Conservation (phyloP, 1,140 invertebrate species). For the Stegodyphus dumicola region DNA sequence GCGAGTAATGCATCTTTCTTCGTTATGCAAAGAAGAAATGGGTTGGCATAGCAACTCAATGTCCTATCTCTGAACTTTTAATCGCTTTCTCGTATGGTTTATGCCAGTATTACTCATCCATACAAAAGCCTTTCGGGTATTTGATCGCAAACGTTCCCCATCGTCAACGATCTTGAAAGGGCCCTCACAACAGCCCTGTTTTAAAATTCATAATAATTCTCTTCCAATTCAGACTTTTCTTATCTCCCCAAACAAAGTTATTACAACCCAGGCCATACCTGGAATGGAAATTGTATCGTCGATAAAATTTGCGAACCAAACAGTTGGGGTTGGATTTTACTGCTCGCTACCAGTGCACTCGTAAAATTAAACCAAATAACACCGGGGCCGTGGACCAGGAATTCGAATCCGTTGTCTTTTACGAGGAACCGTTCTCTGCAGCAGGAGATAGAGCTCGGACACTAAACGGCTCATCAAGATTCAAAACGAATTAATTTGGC, state of each 20-base stretch:
- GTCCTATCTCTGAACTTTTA: not conserved
- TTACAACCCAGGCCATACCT: conserved; percentile 15
- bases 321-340: conserved; percentile 29
- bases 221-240: conserved; percentile 9
- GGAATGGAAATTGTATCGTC: conserved; percentile 44
- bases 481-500: conserved; percentile 58
- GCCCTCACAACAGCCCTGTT: not conserved
- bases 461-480: conserved; percentile 61
- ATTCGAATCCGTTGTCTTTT: conserved; percentile 52
- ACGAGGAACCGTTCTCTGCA: conserved; percentile 20
- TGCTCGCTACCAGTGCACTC: conserved; percentile 33
- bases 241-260: conserved; percentile 48
- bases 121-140: conserved; percentile 18
- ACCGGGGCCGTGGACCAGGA: conserved; percentile 15
- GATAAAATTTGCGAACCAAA: conserved; percentile 21
- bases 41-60: too few relatives aligned
- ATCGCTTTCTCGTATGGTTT: conserved; percentile 12
- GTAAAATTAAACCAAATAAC: conserved; percentile 59
- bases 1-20: too few relatives aligned
- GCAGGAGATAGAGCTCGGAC: conserved; percentile 21
- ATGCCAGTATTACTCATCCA: not conserved
- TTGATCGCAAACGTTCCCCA: not conserved
- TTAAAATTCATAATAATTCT: conserved; percentile 57
- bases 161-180: not conserved
- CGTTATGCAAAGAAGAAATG: too few relatives aligned